phyloP scores from a whole-genome alignment of 1,140 invertebrate genomes.

The Heterodera schachtii region DNA sequence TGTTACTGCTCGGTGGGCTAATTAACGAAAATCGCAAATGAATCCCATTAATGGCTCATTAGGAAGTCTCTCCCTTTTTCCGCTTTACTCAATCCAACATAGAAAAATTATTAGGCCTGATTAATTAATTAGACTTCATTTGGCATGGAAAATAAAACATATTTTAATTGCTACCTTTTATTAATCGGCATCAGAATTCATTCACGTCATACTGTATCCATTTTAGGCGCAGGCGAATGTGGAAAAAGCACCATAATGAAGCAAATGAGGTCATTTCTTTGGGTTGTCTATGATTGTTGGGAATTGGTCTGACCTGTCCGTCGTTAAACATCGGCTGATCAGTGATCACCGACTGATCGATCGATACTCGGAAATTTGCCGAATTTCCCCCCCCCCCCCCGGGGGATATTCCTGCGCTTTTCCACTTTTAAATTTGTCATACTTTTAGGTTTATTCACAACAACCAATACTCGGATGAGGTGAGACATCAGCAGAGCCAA shows the following conservation, averaged over 20 bases:
- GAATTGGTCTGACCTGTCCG: too few species aligned
- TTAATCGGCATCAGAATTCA: too few species aligned
- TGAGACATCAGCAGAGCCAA: background rate
- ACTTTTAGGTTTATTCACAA: slow-evolving; percentile 32
- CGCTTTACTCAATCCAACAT: too few species aligned
- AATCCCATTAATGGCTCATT: background rate
- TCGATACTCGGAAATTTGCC: too few species aligned
- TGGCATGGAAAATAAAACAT: background rate
- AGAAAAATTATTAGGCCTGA: background rate
- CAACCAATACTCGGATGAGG: slow-evolving; percentile 24
- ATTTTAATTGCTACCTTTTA: too few species aligned
- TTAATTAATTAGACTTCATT: background rate
- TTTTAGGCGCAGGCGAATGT: slow-evolving; percentile 43
- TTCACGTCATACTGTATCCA: too few species aligned
- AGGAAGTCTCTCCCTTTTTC: background rate
- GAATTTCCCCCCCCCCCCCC: too few species aligned
- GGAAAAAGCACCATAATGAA: slow-evolving; percentile 56
- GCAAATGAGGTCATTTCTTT: slow-evolving; percentile 45
- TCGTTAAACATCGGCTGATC: too few species aligned
- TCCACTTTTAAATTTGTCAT: slow-evolving; percentile 16
- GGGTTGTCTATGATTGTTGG: too few species aligned
- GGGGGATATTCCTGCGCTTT: too few species aligned
- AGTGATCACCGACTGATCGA: too few species aligned
- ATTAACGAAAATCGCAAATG: background rate
- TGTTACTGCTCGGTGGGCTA: slow-evolving; percentile 45